Evolutionary conservation across 2,888 invertebrate genomes (phyloP), one percentile per base, ranked within the genome.

Genomic region (Marasmarcha lunaedactyla): DNA sequence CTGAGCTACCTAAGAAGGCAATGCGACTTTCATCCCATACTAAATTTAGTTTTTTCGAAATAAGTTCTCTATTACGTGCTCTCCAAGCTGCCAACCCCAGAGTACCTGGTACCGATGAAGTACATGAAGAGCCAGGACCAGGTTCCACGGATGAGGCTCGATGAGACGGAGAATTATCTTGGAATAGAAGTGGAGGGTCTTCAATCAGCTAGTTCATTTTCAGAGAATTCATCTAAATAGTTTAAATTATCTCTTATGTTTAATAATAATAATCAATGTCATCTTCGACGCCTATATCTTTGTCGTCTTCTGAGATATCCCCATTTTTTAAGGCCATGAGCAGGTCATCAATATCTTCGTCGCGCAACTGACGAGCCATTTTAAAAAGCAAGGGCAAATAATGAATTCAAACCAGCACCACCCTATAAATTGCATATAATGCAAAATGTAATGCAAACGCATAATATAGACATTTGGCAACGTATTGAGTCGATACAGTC

Each of bases 291-390:
- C n/a, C n/a, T n/a, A n/a, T n/a, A 35, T 34, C 39, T 20, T 43
- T 37, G 35, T 41, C 45, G 35, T 43, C 43, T 43, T 45, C 39
- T 35, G 43, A 43, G 14, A 45, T 43, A 35, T 40, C 33, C 38
- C 44, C 44, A 40, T 42, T 37, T 42, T 38, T 36, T 30, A 43
- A 30, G 26, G 27, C 30, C 35, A n/a, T 26, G 14, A 26, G 37
- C 30, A 36, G 33, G 26, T 15, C 15, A 26, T 42, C 42, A 33
- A 42, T 39, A 36, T 40, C 14, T 37, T 13, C 20, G 20, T 42
- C 40, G 33, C 35, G 26, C 37, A 37, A 12, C 35, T 37, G 34
- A 13, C 37, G 35, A 37, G 40, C n/a, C 40, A 42, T 42, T n/a
- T n/a, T n/a, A n/a, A n/a, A n/a, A n/a, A n/a, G n/a, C 33, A 11